phyloP scores from a whole-genome alignment of 2,113 vertebrate species.

The Hemicordylus capensis region DNA sequence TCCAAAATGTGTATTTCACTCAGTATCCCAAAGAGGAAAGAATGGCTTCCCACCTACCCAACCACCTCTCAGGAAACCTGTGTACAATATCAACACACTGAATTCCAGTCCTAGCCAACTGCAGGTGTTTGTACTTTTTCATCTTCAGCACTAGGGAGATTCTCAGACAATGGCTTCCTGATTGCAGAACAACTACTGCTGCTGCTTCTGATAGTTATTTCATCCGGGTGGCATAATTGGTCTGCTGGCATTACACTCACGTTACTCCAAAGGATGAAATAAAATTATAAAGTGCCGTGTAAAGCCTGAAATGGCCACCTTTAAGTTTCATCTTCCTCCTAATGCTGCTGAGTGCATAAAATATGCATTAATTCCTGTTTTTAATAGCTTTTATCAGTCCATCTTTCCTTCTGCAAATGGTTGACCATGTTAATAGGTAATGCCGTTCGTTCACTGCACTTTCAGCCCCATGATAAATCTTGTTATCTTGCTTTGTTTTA shows the following conservation, averaged over 20 bases:
- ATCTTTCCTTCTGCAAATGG: conserved; percentile 64
- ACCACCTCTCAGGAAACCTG: too few species aligned
- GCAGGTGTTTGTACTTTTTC: conserved; percentile 41
- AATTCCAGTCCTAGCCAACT: conserved; percentile 23
- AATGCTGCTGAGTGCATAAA: conserved; percentile 75
- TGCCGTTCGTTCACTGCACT: conserved; percentile 20
- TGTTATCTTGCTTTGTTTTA: conserved; percentile 42
- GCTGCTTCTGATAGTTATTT: conserved; percentile 43
- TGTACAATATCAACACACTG: conserved; percentile 7
- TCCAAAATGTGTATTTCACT: not conserved
- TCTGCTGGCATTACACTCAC: conserved; percentile 69
- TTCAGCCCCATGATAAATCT: conserved; percentile 41
- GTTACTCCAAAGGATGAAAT: conserved; percentile 63
- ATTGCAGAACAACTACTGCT: conserved; percentile 44
- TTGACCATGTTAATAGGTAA: conserved; percentile 52
- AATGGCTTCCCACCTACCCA: not conserved
- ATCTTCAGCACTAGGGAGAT: conserved; percentile 43
- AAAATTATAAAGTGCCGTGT: conserved; percentile 69
- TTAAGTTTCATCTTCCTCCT: conserved; percentile 76
- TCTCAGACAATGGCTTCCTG: conserved; percentile 51
- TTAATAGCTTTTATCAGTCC: conserved; percentile 74
- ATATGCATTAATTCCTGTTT: conserved; percentile 76
- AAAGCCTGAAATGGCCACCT: conserved; percentile 71
- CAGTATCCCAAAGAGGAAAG: not conserved
- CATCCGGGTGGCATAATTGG: conserved; percentile 58